A percentile compares a stretch with the other conserved stretches of the same genome.
Evolutionary conservation across 1,140 invertebrate genomes (phyloP).

Genomic region (Propsilocerus akamusi): DNA sequence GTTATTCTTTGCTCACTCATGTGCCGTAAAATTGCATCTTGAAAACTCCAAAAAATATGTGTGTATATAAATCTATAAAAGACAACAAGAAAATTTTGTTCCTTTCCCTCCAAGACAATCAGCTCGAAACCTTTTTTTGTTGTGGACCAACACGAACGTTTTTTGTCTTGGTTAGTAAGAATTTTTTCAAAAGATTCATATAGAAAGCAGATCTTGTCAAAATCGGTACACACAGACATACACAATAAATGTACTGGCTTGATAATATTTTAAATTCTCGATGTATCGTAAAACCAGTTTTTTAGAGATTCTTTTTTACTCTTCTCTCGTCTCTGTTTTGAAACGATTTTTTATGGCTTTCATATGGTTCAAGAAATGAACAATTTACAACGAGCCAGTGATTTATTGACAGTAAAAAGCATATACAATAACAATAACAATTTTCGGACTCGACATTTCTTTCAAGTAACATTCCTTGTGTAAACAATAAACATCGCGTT

Average conservation of each 20-base stretch:
- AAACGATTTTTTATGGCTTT: slow-evolving; percentile 1
- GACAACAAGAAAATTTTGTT: too few species aligned
- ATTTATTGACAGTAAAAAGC: neutral
- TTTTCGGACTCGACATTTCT: neutral
- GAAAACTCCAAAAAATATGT: too few species aligned
- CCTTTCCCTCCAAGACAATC: too few species aligned
- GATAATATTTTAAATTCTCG: too few species aligned
- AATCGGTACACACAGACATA: too few species aligned
- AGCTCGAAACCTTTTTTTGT: neutral
- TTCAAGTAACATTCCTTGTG: neutral
- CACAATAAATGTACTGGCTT: too few species aligned
- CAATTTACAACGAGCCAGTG: neutral
- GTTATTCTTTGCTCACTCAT: too few species aligned
- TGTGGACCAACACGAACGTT: neutral
- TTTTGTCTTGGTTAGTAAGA: neutral
- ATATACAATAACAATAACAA: neutral
- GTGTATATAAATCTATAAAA: too few species aligned
- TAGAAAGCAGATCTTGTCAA: neutral
- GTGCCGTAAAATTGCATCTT: too few species aligned
- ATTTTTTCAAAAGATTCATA: neutral
- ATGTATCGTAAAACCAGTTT: neutral
- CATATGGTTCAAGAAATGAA: neutral
- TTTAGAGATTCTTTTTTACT: neutral
- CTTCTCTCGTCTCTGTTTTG: neutral
- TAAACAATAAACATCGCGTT: neutral